Conservation (phyloP, 2,113 vertebrate genomes). For the Chloebia gouldiae region DNA sequence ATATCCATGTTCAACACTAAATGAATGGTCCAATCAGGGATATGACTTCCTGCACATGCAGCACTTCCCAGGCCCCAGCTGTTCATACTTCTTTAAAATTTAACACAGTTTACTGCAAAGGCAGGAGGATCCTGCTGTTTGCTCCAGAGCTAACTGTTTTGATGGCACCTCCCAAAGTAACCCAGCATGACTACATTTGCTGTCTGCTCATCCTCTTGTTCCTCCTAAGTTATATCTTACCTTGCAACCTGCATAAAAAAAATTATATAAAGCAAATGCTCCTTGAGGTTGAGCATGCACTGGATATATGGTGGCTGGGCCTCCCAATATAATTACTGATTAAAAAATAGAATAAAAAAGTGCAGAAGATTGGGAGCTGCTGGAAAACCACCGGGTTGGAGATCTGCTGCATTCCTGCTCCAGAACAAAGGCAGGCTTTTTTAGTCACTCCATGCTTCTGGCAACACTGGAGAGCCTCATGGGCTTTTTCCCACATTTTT, state of each 20-base stretch:
- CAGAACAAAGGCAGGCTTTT: background rate
- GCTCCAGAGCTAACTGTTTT: background rate
- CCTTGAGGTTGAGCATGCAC: background rate
- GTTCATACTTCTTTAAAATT: background rate
- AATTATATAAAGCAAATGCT: background rate
- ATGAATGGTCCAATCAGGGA: background rate
- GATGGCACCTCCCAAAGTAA: background rate
- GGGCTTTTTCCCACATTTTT: background rate
- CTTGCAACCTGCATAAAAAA: background rate
- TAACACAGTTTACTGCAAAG: background rate
- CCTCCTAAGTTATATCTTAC: background rate
- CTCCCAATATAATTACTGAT: background rate
- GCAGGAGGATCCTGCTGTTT: background rate
- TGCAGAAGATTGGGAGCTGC: background rate
- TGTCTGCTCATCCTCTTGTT: background rate
- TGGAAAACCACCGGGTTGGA: background rate
- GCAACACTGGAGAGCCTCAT: background rate
- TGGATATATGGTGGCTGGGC: background rate
- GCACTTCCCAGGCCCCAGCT: background rate
- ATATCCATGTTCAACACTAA: background rate
- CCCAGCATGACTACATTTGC: background rate
- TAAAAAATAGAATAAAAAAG: background rate
- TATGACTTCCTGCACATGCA: accelerated
- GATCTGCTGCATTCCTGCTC: background rate
- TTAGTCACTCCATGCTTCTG: background rate